A percentile compares a stretch with the other conserved stretches of the same genome.
Evolutionary conservation across 2,888 invertebrate genomes (phyloP).

Genomic region (Dastarcus helophoroides): DNA sequence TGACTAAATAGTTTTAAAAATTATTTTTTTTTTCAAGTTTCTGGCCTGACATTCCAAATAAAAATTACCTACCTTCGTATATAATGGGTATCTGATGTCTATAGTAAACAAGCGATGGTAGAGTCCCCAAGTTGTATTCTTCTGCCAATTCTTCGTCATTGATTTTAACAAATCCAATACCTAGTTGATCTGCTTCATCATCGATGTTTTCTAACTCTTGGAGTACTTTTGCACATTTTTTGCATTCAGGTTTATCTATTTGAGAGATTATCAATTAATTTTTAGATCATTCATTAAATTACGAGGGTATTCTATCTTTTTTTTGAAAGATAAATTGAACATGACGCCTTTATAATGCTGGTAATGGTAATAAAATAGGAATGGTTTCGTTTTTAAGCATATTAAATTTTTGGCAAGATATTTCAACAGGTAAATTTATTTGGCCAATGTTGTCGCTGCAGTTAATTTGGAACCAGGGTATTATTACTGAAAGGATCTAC

Average conservation of each 20-base stretch:
- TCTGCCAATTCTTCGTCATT: constrained; percentile 83
- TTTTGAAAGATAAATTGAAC: no score
- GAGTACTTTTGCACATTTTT: constrained; percentile 81
- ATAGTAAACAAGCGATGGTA: constrained; percentile 87
- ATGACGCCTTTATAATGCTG: no score
- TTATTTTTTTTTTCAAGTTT: not conserved
- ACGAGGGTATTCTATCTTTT: no score
- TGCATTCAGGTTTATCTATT: constrained; percentile 84
- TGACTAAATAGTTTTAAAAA: constrained; percentile 2
- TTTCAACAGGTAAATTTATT: no score
- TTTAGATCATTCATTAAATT: no score
- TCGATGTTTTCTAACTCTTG: constrained; percentile 90
- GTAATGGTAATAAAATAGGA: no score
- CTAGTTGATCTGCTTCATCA: constrained; percentile 87
- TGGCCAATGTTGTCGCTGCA: no score
- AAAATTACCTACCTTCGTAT: constrained; percentile 63
- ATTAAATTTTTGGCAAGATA: no score
- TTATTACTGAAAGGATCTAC: no score
- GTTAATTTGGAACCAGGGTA: no score
- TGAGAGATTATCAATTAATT: constrained; percentile 1
- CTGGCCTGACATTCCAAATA: not conserved
- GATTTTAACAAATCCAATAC: constrained; percentile 90
- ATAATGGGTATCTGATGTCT: constrained; percentile 89
- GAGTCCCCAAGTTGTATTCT: constrained; percentile 80
- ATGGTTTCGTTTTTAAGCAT: no score